Evolutionary conservation across 2,113 vertebrate genomes (phyloP).

Genomic region (Thinocorus orbignyianus): DNA sequence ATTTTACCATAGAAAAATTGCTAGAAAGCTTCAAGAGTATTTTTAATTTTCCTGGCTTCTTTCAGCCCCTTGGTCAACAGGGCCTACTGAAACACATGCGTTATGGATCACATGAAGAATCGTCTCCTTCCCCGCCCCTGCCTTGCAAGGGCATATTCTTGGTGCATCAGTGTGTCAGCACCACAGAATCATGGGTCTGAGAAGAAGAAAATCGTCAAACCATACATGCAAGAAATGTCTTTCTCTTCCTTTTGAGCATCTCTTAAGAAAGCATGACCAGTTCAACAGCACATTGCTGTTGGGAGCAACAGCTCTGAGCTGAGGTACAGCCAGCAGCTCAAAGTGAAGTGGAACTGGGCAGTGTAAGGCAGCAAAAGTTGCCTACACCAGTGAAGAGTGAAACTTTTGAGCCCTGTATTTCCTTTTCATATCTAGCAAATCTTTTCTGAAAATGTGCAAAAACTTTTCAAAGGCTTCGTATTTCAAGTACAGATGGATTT

Average conservation of each 20-base stretch:
- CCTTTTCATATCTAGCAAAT: neutral
- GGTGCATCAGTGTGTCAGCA: neutral
- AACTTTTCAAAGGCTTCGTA: neutral
- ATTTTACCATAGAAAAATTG: neutral
- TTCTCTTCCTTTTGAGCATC: neutral
- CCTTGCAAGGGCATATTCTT: rapidly evolving
- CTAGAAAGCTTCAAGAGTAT: neutral
- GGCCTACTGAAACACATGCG: rapidly evolving
- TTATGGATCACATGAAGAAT: neutral
- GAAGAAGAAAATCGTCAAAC: neutral
- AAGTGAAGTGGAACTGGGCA: neutral
- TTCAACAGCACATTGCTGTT: rapidly evolving
- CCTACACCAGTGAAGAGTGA: neutral
- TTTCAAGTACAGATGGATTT: neutral
- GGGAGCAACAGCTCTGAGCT: neutral
- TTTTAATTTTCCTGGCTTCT: neutral
- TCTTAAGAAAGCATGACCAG: neutral
- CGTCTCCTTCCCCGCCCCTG: neutral
- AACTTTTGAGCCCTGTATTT: neutral
- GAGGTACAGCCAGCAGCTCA: rapidly evolving
- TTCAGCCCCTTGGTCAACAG: neutral
- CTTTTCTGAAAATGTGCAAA: neutral
- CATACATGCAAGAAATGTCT: rapidly evolving
- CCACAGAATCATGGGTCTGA: neutral
- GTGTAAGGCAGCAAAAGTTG: rapidly evolving